These are phyloP conservation scores for Oophaga sylvatica DNA, from an alignment of 2,797 vertebrate genomes.

Conservation along the genomic window DNA sequence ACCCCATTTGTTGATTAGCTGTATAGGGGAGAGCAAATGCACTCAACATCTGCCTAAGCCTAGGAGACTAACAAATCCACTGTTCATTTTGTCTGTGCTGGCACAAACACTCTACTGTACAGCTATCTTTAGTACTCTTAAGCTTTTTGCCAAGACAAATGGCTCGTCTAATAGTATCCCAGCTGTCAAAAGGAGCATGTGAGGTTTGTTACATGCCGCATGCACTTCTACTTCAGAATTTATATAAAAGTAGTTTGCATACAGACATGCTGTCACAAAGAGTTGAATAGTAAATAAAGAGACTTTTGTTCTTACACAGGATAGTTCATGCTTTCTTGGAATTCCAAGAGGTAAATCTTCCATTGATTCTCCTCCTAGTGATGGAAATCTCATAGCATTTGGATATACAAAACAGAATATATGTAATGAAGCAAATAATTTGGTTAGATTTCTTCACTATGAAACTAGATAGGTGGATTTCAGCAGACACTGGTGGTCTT, in stretches of 20 bases:
- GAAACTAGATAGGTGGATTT: background rate
- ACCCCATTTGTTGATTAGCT: slow-evolving; percentile 55
- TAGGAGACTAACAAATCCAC: slow-evolving; percentile 56
- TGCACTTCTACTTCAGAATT: slow-evolving; percentile 23
- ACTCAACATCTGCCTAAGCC: slow-evolving; percentile 59
- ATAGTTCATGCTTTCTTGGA: background rate
- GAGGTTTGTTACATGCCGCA: slow-evolving; percentile 36
- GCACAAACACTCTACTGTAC: slow-evolving; percentile 50
- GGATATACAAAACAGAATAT: background rate
- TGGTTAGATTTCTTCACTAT: background rate
- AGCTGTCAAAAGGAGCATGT: slow-evolving; percentile 53
- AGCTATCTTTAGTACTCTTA: slow-evolving; percentile 58
- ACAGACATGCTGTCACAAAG: background rate
- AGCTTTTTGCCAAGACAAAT: slow-evolving; percentile 58
- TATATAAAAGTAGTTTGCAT: slow-evolving; percentile 12
- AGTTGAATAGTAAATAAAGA: background rate
- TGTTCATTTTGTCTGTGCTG: slow-evolving; percentile 49
- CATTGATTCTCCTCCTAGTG: background rate
- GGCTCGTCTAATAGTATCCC: slow-evolving; percentile 55
- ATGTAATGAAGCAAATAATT: background rate
- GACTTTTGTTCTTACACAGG: background rate
- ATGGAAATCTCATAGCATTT: background rate
- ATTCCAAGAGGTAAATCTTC: background rate
- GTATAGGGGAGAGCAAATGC: slow-evolving; percentile 56
- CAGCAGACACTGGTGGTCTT: too few relatives aligned